A percentile compares a stretch with the other conserved stretches of the same genome.
Evolutionary conservation across 2,888 invertebrate species (phyloP).

Genomic region (Dicycla oo): DNA sequence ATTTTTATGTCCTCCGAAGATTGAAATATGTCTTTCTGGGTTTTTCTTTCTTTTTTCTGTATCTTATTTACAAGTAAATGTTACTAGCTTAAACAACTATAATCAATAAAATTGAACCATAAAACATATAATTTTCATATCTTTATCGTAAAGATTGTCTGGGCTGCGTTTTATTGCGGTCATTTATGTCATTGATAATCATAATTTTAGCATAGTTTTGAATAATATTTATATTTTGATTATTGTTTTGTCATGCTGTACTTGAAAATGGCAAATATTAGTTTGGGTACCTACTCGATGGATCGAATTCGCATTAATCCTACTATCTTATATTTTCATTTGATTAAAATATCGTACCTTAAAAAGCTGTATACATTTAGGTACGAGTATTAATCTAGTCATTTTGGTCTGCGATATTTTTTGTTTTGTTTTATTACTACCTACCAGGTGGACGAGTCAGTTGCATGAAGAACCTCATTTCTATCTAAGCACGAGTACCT

Average conservation of each 20-base stretch:
- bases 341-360: neutral
- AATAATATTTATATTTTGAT: conserved; percentile 30
- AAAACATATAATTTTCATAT: conserved; percentile 12
- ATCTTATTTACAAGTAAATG: no score
- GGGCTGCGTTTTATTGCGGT: conserved; percentile 39
- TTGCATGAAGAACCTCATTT: no score
- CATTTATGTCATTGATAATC: conserved; percentile 20
- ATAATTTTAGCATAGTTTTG: conserved; percentile 37
- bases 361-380: neutral
- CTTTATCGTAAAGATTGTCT: conserved; percentile 37
- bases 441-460: no score
- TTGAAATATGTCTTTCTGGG: no score
- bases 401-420: no score
- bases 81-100: no score
- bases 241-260: neutral
- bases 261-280: neutral
- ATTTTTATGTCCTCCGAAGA: no score
- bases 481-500: no score
- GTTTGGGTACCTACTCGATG: neutral
- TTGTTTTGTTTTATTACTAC: no score
- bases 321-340: neutral
- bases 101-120: no score
- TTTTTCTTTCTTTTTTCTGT: no score
- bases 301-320: neutral
- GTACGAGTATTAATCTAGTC: no score